Evolutionary conservation across 2,888 invertebrate species (phyloP), one percentile per base, ranked within the genome.

Genomic region (Drosophila lacicola): DNA sequence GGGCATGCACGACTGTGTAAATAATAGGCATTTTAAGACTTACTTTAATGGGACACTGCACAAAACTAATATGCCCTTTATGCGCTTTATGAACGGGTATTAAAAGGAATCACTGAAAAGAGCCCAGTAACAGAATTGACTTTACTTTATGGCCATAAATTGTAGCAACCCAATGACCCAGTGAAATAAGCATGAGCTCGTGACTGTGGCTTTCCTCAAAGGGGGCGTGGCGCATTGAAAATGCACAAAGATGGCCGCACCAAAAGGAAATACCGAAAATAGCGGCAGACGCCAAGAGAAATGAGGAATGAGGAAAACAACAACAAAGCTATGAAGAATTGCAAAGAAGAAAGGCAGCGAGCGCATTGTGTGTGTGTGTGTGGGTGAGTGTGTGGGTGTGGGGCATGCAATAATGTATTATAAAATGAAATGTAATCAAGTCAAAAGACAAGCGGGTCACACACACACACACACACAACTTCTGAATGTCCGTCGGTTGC

Each of bases 361-460:
- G n/a, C 55, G 44, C 39, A 36, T 21, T 36, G 34, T 33, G 29
- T 6, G 6, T 25, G 6, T 25, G 6, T 25, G 25, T 25, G 25
- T 25, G 25, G 6, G 25, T 25, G 21, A 5, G 21, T 8, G 29
- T 29, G 29, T 29, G 29, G 29, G 29, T 29, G 29, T 29, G 29
- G 29, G 8, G 8, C 29, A 29, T 13, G 21, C 17, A 53, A 44
- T 54, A 57, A 64, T 63, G 54, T 69, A 67, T 82, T 74, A 74
- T 82, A 74, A 78, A 80, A 68, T 61, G 69, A 66, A 80, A 82
- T 73, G 80, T 82, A 80, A 80, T 80, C 83, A 80, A 82, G 80
- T 62, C 78, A 72, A 66, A 75, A 73, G 73, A 68, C 68, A 72
- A 73, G 63, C 72, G 47, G 29, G 56, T 33, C 60, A 65, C 51